Evolutionary conservation across 53 echinoderm and acorn worm species (phyloP), one percentile per base, ranked within the genome.

Genomic region (Hippasteria phrygiana): DNA sequence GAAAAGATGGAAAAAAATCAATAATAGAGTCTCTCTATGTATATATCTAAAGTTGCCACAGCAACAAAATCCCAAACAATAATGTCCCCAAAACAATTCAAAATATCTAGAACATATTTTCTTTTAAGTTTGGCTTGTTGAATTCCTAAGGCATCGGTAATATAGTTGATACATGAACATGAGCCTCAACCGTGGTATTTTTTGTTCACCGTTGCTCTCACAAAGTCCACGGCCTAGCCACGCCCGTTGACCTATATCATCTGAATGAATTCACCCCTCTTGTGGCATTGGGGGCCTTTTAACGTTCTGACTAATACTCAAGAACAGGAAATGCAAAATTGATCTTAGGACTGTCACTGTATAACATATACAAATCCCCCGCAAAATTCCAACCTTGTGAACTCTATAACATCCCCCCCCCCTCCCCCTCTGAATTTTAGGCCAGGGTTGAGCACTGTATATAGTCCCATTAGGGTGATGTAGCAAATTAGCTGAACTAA

Each of bases 241-340:
- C 2, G 26, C 22, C 59, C 59, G 3, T 10, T 54, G 18, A 54
- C 17, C n/a, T 59, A 1, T 3, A 59, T 59, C 22, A 24, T 59
- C 26, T 59, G 26, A 59, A 0, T 18, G 26, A n/a, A n/a, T n/a
- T n/a, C n/a, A 17, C 26, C 0, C n/a, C 59, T 45, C 46, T 59
- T 17, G 59, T 22, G 59, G 76, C 33, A 18, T 9, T 16, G 8
- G 76, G 31, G 76, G 16, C 31, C 39, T 24, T 73, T 18, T 20
- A 66, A 29, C 31, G 3, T 55, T 78, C n/a, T 78, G 78, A 78
- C 78, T 78, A 78, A 78, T 78, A 33, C 56, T 26, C 39, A n/a
- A 76, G 22, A 78, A 59, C 78, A 78, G 78, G 78, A 78, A 59
- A 56, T n/a, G 17, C 13, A 32, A 55, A 9, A 77, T 35, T 77